Percentiles rank a stretch among this genome's conserved stretches.
These are phyloP conservation scores for Pantherophis guttatus DNA, from an alignment of 2,113 vertebrate species.

Conservation along the genomic window DNA sequence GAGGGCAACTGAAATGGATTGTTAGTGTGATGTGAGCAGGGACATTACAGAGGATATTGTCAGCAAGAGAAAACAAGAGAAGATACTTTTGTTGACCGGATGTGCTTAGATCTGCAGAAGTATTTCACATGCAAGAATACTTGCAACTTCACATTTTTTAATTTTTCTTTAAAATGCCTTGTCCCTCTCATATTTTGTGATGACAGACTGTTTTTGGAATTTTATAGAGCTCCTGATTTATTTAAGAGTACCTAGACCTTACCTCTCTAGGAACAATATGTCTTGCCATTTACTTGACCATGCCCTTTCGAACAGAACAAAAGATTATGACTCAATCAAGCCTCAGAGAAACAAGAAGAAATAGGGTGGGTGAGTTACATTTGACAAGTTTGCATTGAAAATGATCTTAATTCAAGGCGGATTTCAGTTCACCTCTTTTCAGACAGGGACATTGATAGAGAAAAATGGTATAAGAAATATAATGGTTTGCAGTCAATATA, in stretches of 20 bases:
- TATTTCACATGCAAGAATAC: background rate
- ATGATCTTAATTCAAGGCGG: slow-evolving; percentile 49
- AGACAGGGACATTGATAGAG: slow-evolving; percentile 38
- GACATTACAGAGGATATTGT: background rate
- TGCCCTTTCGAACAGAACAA: slow-evolving; percentile 46
- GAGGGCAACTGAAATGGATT: background rate
- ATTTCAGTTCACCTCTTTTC: background rate
- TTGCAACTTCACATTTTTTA: background rate
- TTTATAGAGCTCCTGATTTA: slow-evolving; percentile 54
- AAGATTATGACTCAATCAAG: slow-evolving; percentile 56
- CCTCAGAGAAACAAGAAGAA: slow-evolving; percentile 51
- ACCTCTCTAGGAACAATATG: slow-evolving; percentile 51
- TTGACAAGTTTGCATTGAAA: slow-evolving; percentile 42
- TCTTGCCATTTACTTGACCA: slow-evolving; percentile 51
- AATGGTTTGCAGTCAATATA: slow-evolving; percentile 33
- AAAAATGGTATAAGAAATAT: slow-evolving; percentile 30
- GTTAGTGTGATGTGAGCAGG: background rate
- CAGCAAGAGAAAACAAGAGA: background rate
- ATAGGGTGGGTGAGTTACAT: slow-evolving; percentile 27
- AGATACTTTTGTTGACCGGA: background rate
- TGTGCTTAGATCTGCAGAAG: background rate
- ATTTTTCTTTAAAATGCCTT: background rate
- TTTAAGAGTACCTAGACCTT: slow-evolving; percentile 41
- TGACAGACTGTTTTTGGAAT: slow-evolving; percentile 52
- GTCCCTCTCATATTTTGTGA: slow-evolving; percentile 40